Conservation (phyloP, 2,888 invertebrate genomes). For the Deilephila porcellus region DNA sequence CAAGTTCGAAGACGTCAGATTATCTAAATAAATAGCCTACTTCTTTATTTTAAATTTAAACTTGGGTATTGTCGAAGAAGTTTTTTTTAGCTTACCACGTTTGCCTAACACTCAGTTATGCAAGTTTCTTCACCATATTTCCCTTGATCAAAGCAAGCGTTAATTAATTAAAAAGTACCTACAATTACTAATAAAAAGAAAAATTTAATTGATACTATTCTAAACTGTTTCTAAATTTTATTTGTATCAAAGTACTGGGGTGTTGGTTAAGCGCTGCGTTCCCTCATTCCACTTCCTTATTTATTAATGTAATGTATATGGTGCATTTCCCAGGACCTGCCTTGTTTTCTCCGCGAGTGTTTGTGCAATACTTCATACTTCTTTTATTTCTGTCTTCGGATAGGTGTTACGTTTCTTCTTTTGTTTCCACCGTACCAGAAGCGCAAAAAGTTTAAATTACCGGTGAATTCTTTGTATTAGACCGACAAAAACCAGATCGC, state of each 20-base stretch:
- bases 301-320: constrained; percentile 24
- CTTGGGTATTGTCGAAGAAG: too few relatives aligned
- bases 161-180: too few relatives aligned
- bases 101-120: too few relatives aligned
- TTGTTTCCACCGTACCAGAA: not conserved
- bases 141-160: too few relatives aligned
- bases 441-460: not conserved
- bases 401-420: constrained; percentile 16
- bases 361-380: constrained; percentile 4
- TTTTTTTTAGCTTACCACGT: too few relatives aligned
- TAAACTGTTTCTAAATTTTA: constrained; percentile 1
- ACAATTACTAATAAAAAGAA: too few relatives aligned
- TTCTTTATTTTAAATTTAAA: too few relatives aligned
- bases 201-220: too few relatives aligned
- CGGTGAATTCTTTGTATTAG: not conserved
- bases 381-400: constrained; percentile 6
- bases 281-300: constrained; percentile 14
- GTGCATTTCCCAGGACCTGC: constrained; percentile 18
- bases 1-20: too few relatives aligned
- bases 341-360: constrained; percentile 5
- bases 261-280: not conserved
- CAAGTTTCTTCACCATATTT: too few relatives aligned
- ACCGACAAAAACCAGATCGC: not conserved
- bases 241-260: not conserved
- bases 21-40: too few relatives aligned